Evolutionary conservation across 2,113 vertebrate species (phyloP), one percentile per base, ranked within the genome.

Genomic region (Paradoxurus hermaphroditus): DNA sequence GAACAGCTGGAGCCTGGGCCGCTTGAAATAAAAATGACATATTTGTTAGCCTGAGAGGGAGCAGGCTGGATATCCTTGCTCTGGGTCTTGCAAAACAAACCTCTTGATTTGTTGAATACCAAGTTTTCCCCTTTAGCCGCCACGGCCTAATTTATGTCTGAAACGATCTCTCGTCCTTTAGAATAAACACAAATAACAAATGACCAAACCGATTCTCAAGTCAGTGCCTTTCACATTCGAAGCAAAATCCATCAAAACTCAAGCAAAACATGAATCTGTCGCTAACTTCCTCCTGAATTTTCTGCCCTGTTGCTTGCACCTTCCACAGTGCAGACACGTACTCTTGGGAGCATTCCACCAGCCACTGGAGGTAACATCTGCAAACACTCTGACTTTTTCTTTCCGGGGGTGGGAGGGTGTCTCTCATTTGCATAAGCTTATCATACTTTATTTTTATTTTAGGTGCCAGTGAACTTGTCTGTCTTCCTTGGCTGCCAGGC

Each of bases 161-260:
- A 97, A 88, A 97, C 85, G 67, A 92, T 86, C 86, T 83, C 72
- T 94, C 44, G 84, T 86, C 67, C 59, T 93, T 95, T 85, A 90
- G 92, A 83, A 87, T 93, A 97, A 96, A 93, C 68, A 88, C 83
- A 98, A 86, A 90, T 75, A 96, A 88, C 39, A 62, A 94, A 94
- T 51, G 65, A 53, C 34, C 41, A 41, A 90, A 88, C 56, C 39
- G 29, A 95, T 86, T 84, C 83, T 86, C 81, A 96, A 72, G 65
- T 91, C 94, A 95, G n/a, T 81, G 93, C 67, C 59, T 81, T 77
- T 73, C 73, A 53, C 56, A n/a, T 65, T 96, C 59, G 87, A 95
- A 91, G 89, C 49, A 89, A 86, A 94, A 91, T 92, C 85, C 49
- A 96, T 91, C 95, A 88, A 49, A 75, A 63, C 65, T 62, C 83